phyloP scores from a whole-genome alignment of 2,113 vertebrate species.

The Catharus fuscescens region DNA sequence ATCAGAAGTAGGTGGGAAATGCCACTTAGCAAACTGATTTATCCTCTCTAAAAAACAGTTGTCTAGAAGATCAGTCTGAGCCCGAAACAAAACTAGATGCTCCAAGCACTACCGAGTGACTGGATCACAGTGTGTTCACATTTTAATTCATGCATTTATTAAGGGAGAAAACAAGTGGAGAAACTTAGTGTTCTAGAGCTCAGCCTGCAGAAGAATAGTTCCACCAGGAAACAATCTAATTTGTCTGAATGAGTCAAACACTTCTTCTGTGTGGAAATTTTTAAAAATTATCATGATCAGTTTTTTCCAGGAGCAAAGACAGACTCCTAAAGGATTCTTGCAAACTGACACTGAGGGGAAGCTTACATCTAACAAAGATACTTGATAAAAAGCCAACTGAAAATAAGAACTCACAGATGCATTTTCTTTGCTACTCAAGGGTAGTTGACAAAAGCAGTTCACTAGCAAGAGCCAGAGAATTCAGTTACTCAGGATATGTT shows the following conservation, averaged over 20 bases:
- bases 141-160: not conserved
- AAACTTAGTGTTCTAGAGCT: not conserved
- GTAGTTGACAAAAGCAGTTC: not conserved
- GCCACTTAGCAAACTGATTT: not conserved
- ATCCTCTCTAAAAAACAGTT: not conserved
- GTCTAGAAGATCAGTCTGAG: not conserved
- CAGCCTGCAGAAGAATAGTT: not conserved
- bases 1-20: not conserved
- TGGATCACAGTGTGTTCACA: not conserved
- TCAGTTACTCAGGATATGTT: not conserved
- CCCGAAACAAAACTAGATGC: not conserved
- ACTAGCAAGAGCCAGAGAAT: not conserved
- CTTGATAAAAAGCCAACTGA: not conserved
- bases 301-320: not conserved
- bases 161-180: not conserved
- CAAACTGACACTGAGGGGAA: not conserved
- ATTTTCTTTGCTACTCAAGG: not conserved
- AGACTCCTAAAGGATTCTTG: not conserved
- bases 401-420: not conserved
- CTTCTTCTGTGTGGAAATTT: not conserved
- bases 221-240: not conserved
- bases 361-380: not conserved
- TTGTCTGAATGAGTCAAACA: not conserved
- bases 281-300: not conserved
- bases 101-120: not conserved